These are phyloP conservation scores for Tor tambroides DNA, from an alignment of 2,113 vertebrate species.

Conservation along the genomic window DNA sequence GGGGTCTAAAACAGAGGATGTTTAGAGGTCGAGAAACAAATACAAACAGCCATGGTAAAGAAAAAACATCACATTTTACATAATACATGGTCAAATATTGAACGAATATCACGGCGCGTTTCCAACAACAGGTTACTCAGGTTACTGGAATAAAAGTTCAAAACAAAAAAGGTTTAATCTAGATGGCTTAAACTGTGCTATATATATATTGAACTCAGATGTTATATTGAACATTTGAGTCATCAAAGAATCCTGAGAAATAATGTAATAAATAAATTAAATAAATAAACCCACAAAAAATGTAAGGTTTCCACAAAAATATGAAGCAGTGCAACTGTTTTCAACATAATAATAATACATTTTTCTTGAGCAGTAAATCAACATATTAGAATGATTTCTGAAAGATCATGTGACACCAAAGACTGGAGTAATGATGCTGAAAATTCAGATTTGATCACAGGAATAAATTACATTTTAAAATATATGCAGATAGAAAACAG, in stretches of 20 bases:
- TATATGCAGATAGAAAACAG: neutral
- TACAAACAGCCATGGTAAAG: neutral
- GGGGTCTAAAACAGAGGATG: constrained; percentile 18
- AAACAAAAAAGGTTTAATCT: neutral
- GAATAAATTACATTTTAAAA: neutral
- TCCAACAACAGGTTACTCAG: neutral
- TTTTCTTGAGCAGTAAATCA: neutral
- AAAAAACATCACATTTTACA: neutral
- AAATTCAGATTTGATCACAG: neutral
- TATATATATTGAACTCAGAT: too few species aligned
- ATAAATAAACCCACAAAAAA: too few species aligned
- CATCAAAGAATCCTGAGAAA: neutral
- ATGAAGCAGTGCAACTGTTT: neutral
- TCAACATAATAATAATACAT: neutral
- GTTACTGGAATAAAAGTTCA: neutral
- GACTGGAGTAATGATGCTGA: neutral
- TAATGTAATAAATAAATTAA: neutral
- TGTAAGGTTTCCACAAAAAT: neutral
- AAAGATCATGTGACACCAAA: neutral
- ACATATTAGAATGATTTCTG: neutral
- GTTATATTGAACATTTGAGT: neutral
- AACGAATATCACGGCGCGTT: neutral
- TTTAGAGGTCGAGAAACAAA: neutral
- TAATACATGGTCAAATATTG: neutral
- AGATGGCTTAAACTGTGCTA: too few species aligned